Evolutionary conservation across 2,888 invertebrate genomes (phyloP), one percentile per base, ranked within the genome.

Genomic region (Boloria euphrosyne): DNA sequence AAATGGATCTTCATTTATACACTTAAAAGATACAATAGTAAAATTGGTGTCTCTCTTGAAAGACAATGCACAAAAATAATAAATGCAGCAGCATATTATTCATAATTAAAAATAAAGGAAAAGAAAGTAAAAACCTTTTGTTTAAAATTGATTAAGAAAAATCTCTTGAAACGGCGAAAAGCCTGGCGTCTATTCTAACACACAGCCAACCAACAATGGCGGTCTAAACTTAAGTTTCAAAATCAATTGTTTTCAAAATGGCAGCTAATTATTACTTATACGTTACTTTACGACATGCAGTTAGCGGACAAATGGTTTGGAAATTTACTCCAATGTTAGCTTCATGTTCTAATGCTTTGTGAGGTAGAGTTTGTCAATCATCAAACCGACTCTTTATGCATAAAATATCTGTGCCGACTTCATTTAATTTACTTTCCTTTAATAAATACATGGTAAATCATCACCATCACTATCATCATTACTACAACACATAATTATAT

Each of bases 261-360:
- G 75, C 73, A 69, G 65, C 75, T 80, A 81, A 82, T 82, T 75
- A 78, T 77, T 70, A 66, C 38, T 74, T 72, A 76, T 80, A 77
- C 67, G 74, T 77, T 75, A 74, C 67, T 70, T 72, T 69, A 73
- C 69, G 77, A 74, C 71, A 52, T 60, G 70, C 70, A 67, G 68
- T 76, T 76, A 75, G 46, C 44, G 61, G 67, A 79, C 75, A 78
- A 79, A 77, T 49, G 74, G 69, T 75, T 67, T 58, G 50, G 55
- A 47, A 59, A 62, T 55, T 47, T 73, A 71, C 63, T 67, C 67
- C 53, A 69, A 66, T 66, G 71, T 71, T 51, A 62, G 70, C 74
- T 73, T 69, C 73, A 59, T 68, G 60, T 68, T 44, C 46, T 18
- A 59, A 17, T 76, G 74, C 74, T 55, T 53, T 58, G 65, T 49